Conservation (phyloP, 2,113 vertebrate species). For the Antigone vipio region DNA sequence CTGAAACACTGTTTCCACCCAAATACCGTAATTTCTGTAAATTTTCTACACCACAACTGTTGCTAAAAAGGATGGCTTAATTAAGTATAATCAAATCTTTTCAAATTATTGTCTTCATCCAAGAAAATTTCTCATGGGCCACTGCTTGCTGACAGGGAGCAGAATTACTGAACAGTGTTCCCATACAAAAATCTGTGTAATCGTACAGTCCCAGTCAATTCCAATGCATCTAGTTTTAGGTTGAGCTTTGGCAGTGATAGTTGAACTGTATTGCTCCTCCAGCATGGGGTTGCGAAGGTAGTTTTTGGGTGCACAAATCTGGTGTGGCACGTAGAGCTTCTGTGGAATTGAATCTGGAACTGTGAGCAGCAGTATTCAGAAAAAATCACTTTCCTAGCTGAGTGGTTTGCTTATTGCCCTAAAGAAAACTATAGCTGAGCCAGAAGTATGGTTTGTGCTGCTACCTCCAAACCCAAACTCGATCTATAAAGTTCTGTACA, state of each 20-base stretch:
- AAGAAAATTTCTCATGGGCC: neutral
- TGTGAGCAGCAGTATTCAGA: neutral
- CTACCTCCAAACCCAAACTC: neutral
- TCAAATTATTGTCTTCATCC: neutral
- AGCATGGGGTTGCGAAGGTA: neutral
- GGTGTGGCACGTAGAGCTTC: neutral
- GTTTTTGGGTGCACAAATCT: neutral
- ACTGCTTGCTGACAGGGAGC: neutral
- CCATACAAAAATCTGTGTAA: neutral
- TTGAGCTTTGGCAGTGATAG: neutral
- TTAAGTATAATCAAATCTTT: neutral
- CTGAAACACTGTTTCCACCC: neutral
- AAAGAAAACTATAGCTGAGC: neutral
- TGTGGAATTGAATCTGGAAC: neutral
- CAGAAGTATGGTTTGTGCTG: neutral
- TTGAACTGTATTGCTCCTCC: neutral
- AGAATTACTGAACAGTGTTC: neutral
- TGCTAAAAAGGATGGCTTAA: neutral
- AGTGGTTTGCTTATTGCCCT: neutral
- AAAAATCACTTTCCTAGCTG: neutral
- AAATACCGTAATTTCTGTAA: neutral
- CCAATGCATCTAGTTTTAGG: neutral
- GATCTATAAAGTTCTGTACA: neutral
- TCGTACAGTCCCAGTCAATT: neutral
- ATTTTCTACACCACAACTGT: neutral